Evolutionary conservation across 2,113 vertebrate genomes (phyloP).

Genomic region (Leuciscus idus): DNA sequence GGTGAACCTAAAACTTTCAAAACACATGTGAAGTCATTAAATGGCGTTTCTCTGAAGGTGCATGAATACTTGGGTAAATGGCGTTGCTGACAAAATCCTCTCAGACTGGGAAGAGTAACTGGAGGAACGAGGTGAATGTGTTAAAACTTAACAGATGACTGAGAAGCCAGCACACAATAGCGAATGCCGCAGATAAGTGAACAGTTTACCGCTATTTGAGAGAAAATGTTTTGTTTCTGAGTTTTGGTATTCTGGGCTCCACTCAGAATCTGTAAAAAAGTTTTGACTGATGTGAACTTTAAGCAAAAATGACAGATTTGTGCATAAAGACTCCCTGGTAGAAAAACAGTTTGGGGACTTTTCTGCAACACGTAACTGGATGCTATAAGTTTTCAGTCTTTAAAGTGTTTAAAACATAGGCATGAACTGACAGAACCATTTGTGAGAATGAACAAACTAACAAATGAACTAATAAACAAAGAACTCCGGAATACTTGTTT

Average conservation of each 20-base stretch:
- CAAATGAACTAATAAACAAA: neutral
- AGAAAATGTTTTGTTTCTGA: slow-evolving; percentile 31
- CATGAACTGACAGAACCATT: neutral
- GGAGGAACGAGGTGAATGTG: slow-evolving; percentile 23
- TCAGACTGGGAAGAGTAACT: slow-evolving; percentile 6
- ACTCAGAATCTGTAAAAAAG: slow-evolving; percentile 17
- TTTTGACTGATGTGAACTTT: slow-evolving; percentile 42
- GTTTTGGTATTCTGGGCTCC: slow-evolving; percentile 35
- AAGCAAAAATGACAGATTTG: slow-evolving; percentile 20
- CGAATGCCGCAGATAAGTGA: neutral
- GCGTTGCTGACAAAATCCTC: neutral
- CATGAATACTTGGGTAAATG: slow-evolving; percentile 3
- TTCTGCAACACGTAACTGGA: neutral
- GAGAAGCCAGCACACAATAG: slow-evolving; percentile 1
- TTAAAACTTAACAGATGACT: slow-evolving; percentile 12
- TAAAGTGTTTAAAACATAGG: neutral
- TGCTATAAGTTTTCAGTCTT: neutral
- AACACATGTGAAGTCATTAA: neutral
- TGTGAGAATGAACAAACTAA: neutral
- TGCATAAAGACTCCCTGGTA: neutral
- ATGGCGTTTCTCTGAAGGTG: neutral
- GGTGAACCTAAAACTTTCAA: neutral
- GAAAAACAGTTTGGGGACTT: slow-evolving; percentile 23
- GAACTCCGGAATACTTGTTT: neutral
- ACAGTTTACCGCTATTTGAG: slow-evolving; percentile 35